A percentile compares a stretch with the other conserved stretches of the same genome.
Conservation (phyloP, 1,140 invertebrate species). For the Coelopa frigida region DNA sequence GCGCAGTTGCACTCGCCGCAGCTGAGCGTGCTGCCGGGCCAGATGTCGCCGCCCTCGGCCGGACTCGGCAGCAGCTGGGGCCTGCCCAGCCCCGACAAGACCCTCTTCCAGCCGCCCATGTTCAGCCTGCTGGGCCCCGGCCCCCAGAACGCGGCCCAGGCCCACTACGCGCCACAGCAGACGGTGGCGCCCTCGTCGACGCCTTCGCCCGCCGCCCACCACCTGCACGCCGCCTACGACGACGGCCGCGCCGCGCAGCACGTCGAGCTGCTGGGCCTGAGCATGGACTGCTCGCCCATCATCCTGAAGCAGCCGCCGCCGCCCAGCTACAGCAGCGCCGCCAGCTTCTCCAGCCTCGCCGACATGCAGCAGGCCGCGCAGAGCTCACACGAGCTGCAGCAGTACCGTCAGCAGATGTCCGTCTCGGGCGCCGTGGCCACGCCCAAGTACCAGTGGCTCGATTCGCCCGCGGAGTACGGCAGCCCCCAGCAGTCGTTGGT, state of each 20-base stretch:
- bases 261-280: slow-evolving; percentile 55
- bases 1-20: slow-evolving; percentile 37
- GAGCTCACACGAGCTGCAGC: slow-evolving; percentile 32
- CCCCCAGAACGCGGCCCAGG: slow-evolving; percentile 39
- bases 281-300: slow-evolving; percentile 49
- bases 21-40: slow-evolving; percentile 34
- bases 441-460: slow-evolving; percentile 57
- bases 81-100: slow-evolving; percentile 56
- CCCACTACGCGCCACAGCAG: slow-evolving; percentile 38
- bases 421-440: slow-evolving; percentile 20
- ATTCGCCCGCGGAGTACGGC: slow-evolving; percentile 44
- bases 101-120: slow-evolving; percentile 51
- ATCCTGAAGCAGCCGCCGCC: slow-evolving; percentile 48
- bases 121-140: slow-evolving; percentile 47
- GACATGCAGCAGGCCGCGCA: slow-evolving; percentile 27
- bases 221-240: slow-evolving; percentile 29
- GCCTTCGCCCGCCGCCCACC: slow-evolving; percentile 26
- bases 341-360: slow-evolving; percentile 28
- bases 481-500: slow-evolving; percentile 44
- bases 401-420: slow-evolving; percentile 33
- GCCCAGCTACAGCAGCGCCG: slow-evolving; percentile 45
- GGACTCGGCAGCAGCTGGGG: slow-evolving; percentile 47
- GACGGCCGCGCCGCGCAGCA: slow-evolving; percentile 32
- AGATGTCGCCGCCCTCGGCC: slow-evolving; percentile 47
- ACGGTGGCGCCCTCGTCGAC: slow-evolving; percentile 25